A percentile compares a stretch with the other conserved stretches of the same genome.
phyloP scores from a whole-genome alignment of 2,113 vertebrate species.

The Hypomesus transpacificus region DNA sequence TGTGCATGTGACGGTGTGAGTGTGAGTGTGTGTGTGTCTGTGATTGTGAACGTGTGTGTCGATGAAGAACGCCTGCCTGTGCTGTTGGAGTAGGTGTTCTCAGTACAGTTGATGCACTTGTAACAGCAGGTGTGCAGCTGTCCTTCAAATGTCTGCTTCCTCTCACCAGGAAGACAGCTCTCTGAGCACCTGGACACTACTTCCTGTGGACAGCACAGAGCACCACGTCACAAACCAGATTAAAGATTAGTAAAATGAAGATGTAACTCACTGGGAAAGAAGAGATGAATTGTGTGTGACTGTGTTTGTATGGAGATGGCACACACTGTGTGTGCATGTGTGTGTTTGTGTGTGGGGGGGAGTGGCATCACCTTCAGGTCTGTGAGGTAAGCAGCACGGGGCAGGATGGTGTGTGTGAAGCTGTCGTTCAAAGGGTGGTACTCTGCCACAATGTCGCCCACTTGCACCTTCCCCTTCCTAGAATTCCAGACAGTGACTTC shows the following conservation, averaged over 20 bases:
- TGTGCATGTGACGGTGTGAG: no score
- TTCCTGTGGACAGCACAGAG: conserved; percentile 55
- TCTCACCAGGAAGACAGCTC: conserved; percentile 78
- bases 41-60: no score
- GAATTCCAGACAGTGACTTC: conserved; percentile 79
- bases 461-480: conserved; percentile 47
- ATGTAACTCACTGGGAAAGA: not conserved
- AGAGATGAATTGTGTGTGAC: no score
- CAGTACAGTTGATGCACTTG: conserved; percentile 79
- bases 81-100: conserved; percentile 82
- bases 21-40: no score
- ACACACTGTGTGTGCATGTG: no score
- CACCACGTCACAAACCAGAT: not conserved
- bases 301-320: no score
- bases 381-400: conserved; percentile 56
- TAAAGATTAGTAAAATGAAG: not conserved
- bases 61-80: conserved; percentile 57
- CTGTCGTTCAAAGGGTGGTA: conserved; percentile 66
- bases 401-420: conserved; percentile 63
- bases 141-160: conserved; percentile 81
- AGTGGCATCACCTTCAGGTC: conserved; percentile 68
- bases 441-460: conserved; percentile 70
- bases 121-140: conserved; percentile 87
- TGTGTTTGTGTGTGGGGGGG: not conserved
- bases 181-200: conserved; percentile 79